Conservation (phyloP, 2,888 invertebrate genomes). For the Unio delphinus region DNA sequence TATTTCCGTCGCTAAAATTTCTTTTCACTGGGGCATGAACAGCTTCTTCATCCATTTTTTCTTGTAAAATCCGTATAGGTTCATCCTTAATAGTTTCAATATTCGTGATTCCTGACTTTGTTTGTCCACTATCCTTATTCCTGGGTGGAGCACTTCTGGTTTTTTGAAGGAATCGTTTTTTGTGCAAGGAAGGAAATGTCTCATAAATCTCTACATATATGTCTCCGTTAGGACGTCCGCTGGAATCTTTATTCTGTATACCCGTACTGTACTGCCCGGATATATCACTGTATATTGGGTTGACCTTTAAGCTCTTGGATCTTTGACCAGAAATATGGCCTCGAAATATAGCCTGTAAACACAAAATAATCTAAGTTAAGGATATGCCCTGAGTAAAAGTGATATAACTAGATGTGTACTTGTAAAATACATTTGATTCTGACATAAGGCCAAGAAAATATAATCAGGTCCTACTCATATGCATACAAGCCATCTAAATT, state of each 20-base stretch:
- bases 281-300: conserved; percentile 52
- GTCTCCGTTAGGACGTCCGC: conserved; percentile 18
- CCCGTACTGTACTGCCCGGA: conserved; percentile 8
- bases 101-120: not conserved
- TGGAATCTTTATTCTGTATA: conserved; percentile 12
- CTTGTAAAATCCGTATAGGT: not conserved
- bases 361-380: not conserved
- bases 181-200: conserved; percentile 14
- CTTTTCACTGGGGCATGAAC: not conserved
- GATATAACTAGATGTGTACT: no score
- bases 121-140: no score
- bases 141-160: not conserved
- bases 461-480: no score
- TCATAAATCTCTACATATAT: conserved; percentile 24
- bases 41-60: not conserved
- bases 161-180: not conserved
- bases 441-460: no score
- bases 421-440: no score
- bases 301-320: conserved; percentile 50
- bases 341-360: conserved; percentile 54
- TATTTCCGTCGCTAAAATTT: no score
- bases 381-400: no score
- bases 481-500: no score
- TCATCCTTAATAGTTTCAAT: not conserved
- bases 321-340: conserved; percentile 48